phyloP scores from a whole-genome alignment of 1,140 invertebrate genomes.

The Drosophila parvula region DNA sequence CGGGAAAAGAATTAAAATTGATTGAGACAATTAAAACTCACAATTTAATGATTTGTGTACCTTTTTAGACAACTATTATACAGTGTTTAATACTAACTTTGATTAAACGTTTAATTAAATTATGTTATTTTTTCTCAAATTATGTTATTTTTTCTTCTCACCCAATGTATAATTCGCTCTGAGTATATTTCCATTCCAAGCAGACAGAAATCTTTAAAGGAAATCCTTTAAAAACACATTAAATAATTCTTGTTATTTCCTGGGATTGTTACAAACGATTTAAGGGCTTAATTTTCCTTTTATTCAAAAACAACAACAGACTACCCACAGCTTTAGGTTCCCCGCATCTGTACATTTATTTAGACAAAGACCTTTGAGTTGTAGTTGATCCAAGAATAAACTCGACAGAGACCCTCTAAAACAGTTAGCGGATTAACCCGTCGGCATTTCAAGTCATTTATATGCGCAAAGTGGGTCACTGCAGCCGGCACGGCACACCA shows the following conservation, averaged over 20 bases:
- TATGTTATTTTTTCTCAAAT: no score
- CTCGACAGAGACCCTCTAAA: slow-evolving; percentile 30
- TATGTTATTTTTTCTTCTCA: no score
- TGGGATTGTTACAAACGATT: not conserved
- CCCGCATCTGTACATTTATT: not conserved
- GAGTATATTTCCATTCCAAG: no score
- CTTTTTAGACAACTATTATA: no score
- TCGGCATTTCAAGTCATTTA: slow-evolving; percentile 48
- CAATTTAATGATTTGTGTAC: no score
- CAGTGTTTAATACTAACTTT: no score
- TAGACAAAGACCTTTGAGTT: not conserved
- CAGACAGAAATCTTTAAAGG: not conserved
- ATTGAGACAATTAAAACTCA: no score
- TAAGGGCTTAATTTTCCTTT: no score
- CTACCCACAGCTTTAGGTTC: not conserved
- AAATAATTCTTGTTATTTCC: not conserved
- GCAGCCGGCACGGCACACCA: slow-evolving; percentile 20
- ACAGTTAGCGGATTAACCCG: slow-evolving; percentile 58
- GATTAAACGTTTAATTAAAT: no score
- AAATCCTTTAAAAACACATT: not conserved
- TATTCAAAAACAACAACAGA: no score
- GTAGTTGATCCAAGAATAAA: slow-evolving; percentile 34
- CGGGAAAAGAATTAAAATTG: no score
- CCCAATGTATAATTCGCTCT: no score
- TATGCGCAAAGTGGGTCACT: slow-evolving; percentile 64